phyloP scores from a whole-genome alignment of 1,140 invertebrate species.

The Colletes latitarsis region DNA sequence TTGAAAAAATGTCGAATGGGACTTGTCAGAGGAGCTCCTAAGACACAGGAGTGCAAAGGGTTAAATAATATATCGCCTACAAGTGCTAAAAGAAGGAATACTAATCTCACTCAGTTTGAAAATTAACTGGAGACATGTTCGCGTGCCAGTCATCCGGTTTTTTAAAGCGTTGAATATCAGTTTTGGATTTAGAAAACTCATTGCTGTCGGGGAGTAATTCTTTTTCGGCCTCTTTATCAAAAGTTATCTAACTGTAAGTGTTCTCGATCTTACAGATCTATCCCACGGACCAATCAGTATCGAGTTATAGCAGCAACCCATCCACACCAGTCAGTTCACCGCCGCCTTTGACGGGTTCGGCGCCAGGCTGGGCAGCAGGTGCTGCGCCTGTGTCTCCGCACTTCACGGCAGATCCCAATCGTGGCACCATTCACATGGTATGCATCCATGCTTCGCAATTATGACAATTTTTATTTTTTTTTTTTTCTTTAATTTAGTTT shows the following conservation, averaged over 20 bases:
- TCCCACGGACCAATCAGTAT: constrained; percentile 92
- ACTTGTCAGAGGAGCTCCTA: no score
- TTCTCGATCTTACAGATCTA: constrained; percentile 86
- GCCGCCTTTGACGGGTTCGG: constrained; percentile 86
- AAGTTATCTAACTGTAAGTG: background rate
- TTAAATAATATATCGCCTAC: no score
- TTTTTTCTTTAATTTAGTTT: background rate
- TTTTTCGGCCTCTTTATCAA: constrained; percentile 41
- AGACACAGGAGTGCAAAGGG: no score
- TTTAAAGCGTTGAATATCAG: no score
- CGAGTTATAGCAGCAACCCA: constrained; percentile 95
- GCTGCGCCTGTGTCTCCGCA: constrained; percentile 82
- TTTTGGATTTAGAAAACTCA: background rate
- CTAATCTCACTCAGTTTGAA: no score
- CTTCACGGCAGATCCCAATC: constrained; percentile 79
- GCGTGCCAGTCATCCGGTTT: no score
- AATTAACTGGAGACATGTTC: no score
- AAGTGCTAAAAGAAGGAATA: no score
- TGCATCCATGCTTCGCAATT: constrained; percentile 57
- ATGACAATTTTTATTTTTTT: background rate
- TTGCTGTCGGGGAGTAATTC: background rate
- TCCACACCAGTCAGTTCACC: constrained; percentile 93
- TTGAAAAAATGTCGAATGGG: no score
- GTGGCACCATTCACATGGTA: constrained; percentile 81
- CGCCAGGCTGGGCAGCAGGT: constrained; percentile 82